Evolutionary conservation across 2,797 vertebrate genomes (phyloP), one percentile per base, ranked within the genome.

Genomic region (Paguma larvata): DNA sequence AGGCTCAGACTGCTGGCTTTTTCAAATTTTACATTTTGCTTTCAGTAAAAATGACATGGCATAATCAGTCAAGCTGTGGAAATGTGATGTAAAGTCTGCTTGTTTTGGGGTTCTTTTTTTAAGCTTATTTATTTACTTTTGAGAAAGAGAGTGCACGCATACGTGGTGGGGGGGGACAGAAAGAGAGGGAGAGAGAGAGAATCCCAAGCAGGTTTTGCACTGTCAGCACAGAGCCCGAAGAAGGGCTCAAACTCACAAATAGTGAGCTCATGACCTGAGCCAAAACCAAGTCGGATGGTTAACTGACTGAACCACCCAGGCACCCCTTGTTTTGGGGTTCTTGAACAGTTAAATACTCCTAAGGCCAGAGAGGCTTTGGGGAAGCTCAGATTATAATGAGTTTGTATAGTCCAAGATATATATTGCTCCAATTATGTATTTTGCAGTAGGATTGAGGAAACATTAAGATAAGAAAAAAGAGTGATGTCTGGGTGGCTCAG

Each of bases 11-110:
- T 72, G 19, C 53, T 56, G 15, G 10, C 23, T 67, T 90, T 94
- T 95, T 85, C 41, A 56, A 79, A 80, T 72, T 75, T 97, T 53
- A 73, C 21, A 59, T 11, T 95, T 89, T 15, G 2, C 41, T 93
- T 94, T 83, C 32, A 83, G 23, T 75, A 89, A 95, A 82, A 82
- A 46, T 83, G 30, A 59, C 23, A 11, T 30, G n/a, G 9, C 27
- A 93, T 59, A 80, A 51, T 94, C 18, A 78, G 34, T 46, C 13
- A 2, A 85, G 27, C 34, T 80, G 32, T 83, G 16, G 44, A 87
- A 87, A 92, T 46, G 21, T 46, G 16, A 25, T 41, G 12, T 38
- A 79, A 70, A 84, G 53, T 1, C 12, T 78, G 4, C 63, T 82
- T 51, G 34, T 92, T 87, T 59, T 0, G 21, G 21, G 56, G 56